These are phyloP conservation scores for Melieria picta DNA, from an alignment of 2,888 invertebrate species.

Conservation along the genomic window DNA sequence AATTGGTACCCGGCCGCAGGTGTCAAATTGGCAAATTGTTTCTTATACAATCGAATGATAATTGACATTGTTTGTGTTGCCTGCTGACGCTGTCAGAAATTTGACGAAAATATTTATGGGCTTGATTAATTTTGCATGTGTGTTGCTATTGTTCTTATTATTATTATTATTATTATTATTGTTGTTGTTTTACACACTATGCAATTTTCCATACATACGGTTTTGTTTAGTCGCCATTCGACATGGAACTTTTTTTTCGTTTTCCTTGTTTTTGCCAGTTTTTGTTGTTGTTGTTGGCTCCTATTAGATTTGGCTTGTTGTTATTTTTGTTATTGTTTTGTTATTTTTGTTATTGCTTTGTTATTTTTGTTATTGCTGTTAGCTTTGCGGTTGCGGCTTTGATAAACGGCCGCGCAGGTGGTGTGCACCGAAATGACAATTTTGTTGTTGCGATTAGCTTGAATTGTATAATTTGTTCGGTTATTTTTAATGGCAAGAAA, in stretches of 20 bases:
- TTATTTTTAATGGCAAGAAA: no score
- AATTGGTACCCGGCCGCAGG: constrained; percentile 15
- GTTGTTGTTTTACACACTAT: neutral
- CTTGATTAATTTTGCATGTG: constrained; percentile 14
- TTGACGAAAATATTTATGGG: constrained; percentile 11
- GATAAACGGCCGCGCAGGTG: constrained; percentile 12
- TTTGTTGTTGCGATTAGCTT: no score
- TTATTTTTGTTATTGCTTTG: neutral
- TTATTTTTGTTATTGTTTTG: neutral
- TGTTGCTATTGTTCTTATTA: neutral
- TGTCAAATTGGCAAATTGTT: constrained; percentile 27
- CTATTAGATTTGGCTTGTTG: neutral
- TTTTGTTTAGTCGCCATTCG: no score
- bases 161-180: neutral
- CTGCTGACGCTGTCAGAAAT: constrained; percentile 33
- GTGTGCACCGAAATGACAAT: neutral
- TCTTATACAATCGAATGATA: constrained; percentile 19
- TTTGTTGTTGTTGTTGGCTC: constrained; percentile 11
- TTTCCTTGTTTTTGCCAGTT: neutral
- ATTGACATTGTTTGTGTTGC: constrained; percentile 26
- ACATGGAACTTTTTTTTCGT: neutral
- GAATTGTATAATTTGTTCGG: no score
- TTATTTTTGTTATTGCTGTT: no score
- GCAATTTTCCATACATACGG: neutral
- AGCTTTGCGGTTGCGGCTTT: neutral